Conservation (phyloP, 2,888 invertebrate species). For the Lycia hirtaria region DNA sequence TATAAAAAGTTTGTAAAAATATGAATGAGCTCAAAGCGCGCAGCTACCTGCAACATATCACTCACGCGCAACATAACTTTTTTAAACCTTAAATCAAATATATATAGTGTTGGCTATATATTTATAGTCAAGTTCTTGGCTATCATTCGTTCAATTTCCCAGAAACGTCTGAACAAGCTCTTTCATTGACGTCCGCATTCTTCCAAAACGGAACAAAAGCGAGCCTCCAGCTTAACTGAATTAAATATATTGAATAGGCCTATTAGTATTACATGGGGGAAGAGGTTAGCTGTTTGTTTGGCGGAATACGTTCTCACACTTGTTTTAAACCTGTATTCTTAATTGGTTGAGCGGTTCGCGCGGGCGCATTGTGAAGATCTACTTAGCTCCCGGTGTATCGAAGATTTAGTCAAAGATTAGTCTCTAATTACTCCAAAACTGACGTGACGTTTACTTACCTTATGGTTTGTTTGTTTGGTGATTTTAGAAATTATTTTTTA, state of each 20-base stretch:
- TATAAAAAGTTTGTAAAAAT: background rate
- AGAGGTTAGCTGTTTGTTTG: constrained; percentile 40
- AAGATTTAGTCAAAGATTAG: constrained; percentile 23
- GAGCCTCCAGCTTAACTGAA: constrained; percentile 51
- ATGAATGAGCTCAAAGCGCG: no score
- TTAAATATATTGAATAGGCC: constrained; percentile 64
- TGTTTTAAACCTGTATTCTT: constrained; percentile 46
- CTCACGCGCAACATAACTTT: no score
- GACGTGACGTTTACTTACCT: constrained; percentile 2
- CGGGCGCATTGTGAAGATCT: constrained; percentile 22
- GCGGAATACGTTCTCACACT: constrained; percentile 55
- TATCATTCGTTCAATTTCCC: constrained; percentile 12
- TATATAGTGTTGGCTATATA: background rate
- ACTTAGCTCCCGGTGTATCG: constrained; percentile 12
- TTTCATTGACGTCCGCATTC: constrained; percentile 34
- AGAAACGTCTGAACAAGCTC: constrained; percentile 10
- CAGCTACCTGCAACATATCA: no score
- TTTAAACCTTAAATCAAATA: no score
- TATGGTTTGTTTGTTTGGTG: background rate
- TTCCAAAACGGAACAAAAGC: constrained; percentile 48
- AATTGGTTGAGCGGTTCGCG: constrained; percentile 29
- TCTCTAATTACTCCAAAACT: constrained; percentile 24
- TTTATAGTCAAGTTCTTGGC: background rate
- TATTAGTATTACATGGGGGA: constrained; percentile 58
- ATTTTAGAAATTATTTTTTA: background rate